phyloP scores from a whole-genome alignment of 37 sponge, comb jelly and placozoan species.

The Petrosia ficiformis region DNA sequence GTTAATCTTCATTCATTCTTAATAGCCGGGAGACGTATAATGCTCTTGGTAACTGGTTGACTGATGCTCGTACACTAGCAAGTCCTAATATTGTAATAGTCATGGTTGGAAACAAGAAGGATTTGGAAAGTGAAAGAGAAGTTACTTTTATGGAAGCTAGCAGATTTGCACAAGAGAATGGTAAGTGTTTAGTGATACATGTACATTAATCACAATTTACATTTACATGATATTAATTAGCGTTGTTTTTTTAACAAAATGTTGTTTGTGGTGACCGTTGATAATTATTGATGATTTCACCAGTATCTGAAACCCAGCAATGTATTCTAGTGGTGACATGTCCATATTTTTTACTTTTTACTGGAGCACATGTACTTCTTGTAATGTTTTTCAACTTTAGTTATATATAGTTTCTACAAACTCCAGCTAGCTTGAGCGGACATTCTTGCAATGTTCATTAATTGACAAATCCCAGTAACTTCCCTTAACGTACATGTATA shows the following conservation, averaged over 20 bases:
- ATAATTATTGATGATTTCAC: neutral
- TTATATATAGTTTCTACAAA: too few relatives aligned
- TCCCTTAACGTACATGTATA: too few relatives aligned
- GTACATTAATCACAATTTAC: constrained; percentile 7
- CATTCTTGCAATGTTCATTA: too few relatives aligned
- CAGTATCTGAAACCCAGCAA: too few relatives aligned
- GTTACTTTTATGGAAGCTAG: constrained; percentile 99
- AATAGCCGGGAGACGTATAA: constrained; percentile 94
- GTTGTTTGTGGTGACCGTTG: neutral
- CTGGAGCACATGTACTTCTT: too few relatives aligned
- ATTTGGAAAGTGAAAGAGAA: constrained; percentile 91
- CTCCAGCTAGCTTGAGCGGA: too few relatives aligned
- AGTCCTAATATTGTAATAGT: constrained; percentile 97
- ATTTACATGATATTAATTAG: neutral
- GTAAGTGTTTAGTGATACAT: constrained; percentile 46
- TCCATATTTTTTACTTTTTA: too few relatives aligned
- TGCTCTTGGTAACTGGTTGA: constrained; percentile 95
- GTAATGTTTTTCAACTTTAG: too few relatives aligned
- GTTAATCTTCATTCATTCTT: neutral
- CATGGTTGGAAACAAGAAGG: constrained; percentile 98
- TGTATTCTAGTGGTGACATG: too few relatives aligned
- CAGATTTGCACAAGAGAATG: constrained; percentile 98
- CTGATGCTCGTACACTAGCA: constrained; percentile 97
- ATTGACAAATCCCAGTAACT: too few relatives aligned
- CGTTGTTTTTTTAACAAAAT: neutral